Base-by-base conservation (phyloP, 2,113 vertebrate genomes). In the Tragelaphus buxtoni region DNA sequence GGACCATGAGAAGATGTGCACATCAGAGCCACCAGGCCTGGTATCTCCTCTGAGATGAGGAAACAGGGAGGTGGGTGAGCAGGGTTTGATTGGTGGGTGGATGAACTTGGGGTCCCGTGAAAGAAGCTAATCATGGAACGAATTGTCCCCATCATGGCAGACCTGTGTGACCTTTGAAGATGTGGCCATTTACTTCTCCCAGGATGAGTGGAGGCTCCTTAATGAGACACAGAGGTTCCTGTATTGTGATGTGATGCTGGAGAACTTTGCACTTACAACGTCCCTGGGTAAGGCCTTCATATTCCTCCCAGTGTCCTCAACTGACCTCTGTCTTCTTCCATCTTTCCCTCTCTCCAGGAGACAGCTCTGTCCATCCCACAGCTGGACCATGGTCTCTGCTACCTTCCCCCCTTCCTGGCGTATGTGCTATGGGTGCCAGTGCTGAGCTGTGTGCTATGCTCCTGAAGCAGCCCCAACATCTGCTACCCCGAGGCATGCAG, bases 171-270 rank as follows among this genome's bases (percentile, higher is more conserved):
- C 74, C 30, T 95, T 94, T 47, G 91, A 95, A 39, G 91, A 97
- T 0, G 65, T 95, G 87, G 76, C 91, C 18, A 39, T 95, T 42
- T 30, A 56, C 83, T 95, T 97, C 94, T 88, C 83, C 76, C 55
- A 45, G n/a, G 88, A 95, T 51, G 94, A 94, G 88, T 84, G 88
- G 96, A 65, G 8, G 17, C 91, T 95, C 56, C 94, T 97, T 30
- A 88, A 58, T 82, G 91, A 87, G 49, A 30, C 56, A 3, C 91
- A 97, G 56, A 77, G 58, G 3, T 8, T 28, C 24, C 91, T 95
- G 42, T 91, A 91, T 91, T 47, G 0, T 0, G 22, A 88, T 30
- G 83, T 97, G 42, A 97, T 91, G 88, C 91, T 95, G 51, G 91
- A 97, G 87, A 88, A 58, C 76, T 95, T 79, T 35, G 88, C 11